These are phyloP conservation scores for Seriola aureovittata DNA, from an alignment of 2,113 vertebrate genomes.

Conservation along the genomic window DNA sequence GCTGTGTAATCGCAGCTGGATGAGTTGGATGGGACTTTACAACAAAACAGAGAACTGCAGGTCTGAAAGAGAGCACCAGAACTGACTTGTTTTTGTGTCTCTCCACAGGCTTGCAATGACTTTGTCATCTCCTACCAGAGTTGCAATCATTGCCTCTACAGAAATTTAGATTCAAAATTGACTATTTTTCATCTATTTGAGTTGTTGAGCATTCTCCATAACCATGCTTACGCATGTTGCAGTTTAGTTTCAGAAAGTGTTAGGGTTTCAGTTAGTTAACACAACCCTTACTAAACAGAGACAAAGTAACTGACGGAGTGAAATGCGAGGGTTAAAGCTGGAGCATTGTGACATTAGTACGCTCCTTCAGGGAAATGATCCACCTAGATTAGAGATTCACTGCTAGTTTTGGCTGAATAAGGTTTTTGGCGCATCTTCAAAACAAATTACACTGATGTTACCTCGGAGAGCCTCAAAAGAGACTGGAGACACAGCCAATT, in stretches of 20 bases:
- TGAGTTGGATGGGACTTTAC: constrained; percentile 32
- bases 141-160: constrained; percentile 10
- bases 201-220: background rate
- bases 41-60: constrained; percentile 14
- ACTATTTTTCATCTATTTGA: constrained; percentile 12
- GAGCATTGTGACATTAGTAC: constrained; percentile 5
- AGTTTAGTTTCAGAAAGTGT: too few relatives aligned
- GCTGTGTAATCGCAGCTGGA: constrained; percentile 31
- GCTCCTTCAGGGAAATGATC: constrained; percentile 40
- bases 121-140: constrained; percentile 30
- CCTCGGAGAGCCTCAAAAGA: constrained; percentile 36
- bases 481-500: constrained; percentile 35
- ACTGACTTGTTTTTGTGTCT: constrained; percentile 17
- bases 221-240: background rate
- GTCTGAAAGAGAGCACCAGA: background rate
- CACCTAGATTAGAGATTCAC: constrained; percentile 32
- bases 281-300: background rate
- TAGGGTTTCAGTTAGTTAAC: background rate
- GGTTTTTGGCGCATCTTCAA: constrained; percentile 55
- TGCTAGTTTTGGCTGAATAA: constrained; percentile 46
- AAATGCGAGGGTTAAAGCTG: background rate
- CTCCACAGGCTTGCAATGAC: constrained; percentile 23
- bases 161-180: constrained; percentile 11
- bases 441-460: constrained; percentile 48
- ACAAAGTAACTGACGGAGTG: constrained; percentile 6